Evolutionary conservation across 1,140 invertebrate genomes (phyloP).

Genomic region (Musca domestica): DNA sequence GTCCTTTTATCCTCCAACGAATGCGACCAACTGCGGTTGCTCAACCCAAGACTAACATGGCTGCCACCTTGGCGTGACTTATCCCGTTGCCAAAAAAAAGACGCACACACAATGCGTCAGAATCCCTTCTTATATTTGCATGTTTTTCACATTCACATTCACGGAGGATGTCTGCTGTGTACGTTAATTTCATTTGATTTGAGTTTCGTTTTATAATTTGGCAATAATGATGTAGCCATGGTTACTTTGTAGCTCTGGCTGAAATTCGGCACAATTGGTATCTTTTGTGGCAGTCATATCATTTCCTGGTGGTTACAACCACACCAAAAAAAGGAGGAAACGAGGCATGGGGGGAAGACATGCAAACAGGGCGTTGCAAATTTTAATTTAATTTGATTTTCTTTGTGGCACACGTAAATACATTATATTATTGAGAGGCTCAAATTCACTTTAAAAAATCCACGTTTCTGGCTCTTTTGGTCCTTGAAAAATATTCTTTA

Average conservation of each 20-base stretch:
- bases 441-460: no score
- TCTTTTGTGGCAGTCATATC: no score
- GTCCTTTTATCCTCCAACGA: background rate
- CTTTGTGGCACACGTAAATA: no score
- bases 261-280: background rate
- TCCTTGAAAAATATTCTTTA: no score
- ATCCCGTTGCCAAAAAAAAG: no score
- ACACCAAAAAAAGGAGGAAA: background rate
- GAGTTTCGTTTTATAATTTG: conserved; percentile 4
- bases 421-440: no score
- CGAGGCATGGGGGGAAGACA: no score
- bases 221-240: conserved; percentile 3
- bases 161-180: no score
- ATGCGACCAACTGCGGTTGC: conserved; percentile 10
- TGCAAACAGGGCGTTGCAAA: background rate
- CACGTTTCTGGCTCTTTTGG: no score
- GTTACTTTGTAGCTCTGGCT: background rate
- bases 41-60: conserved; percentile 2
- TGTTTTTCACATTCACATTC: no score
- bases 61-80: background rate
- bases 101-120: no score
- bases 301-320: background rate
- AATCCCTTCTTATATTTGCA: no score
- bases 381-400: conserved; percentile 9
- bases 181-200: conserved; percentile 3